A percentile compares a stretch with the other conserved stretches of the same genome.
phyloP scores from a whole-genome alignment of 2,113 vertebrate genomes.

The Eudorcas thomsonii region DNA sequence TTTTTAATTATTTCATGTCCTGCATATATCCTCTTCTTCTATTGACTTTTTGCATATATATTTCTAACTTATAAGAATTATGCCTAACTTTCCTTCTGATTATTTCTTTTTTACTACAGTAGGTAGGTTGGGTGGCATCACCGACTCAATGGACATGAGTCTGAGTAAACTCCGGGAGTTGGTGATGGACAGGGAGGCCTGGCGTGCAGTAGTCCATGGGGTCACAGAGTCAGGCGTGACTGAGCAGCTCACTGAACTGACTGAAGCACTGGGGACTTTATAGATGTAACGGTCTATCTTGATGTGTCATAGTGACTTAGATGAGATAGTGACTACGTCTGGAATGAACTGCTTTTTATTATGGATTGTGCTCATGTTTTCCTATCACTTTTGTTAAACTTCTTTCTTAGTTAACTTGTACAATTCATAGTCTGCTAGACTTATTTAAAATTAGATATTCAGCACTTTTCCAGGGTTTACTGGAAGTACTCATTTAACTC shows the following conservation, averaged over 20 bases:
- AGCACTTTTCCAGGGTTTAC: background rate
- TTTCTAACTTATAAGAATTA: background rate
- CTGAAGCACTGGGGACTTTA: background rate
- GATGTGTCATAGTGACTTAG: background rate
- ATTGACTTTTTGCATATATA: background rate
- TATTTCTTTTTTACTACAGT: background rate
- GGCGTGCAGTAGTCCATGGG: accelerated
- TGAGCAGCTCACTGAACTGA: background rate
- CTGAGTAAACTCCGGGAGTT: background rate
- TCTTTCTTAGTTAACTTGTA: background rate
- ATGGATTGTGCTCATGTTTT: background rate
- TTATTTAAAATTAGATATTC: slow-evolving; percentile 1
- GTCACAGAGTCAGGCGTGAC: accelerated
- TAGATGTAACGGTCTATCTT: background rate
- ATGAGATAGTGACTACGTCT: background rate
- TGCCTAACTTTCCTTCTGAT: background rate
- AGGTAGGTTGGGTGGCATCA: background rate
- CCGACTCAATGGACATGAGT: background rate
- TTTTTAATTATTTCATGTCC: background rate
- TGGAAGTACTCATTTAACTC: background rate
- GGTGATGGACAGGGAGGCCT: background rate
- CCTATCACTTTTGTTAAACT: background rate
- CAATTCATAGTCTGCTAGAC: background rate
- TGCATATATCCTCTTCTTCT: background rate
- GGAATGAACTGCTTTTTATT: background rate